Percentiles rank a stretch among this genome's conserved stretches.
Conservation (phyloP, 2,113 vertebrate genomes). For the Ochotona curzoniae region DNA sequence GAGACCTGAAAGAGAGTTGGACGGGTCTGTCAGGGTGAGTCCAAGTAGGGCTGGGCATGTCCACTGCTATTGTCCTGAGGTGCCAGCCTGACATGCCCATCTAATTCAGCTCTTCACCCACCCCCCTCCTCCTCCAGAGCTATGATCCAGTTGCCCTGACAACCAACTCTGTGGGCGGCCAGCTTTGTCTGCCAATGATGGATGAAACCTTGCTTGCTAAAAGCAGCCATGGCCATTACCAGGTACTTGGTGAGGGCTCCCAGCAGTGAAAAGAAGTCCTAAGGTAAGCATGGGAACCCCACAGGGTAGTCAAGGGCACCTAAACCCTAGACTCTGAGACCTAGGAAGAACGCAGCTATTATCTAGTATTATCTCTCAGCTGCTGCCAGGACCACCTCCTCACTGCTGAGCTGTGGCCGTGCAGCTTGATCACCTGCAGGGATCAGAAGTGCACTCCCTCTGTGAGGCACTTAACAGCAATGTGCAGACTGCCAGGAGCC, state of each 20-base stretch:
- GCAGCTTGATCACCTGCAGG: neutral
- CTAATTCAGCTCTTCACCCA: neutral
- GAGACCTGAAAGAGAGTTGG: conserved; percentile 89
- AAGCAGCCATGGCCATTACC: neutral
- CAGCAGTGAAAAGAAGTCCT: neutral
- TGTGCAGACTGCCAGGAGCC: neutral
- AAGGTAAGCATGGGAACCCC: too few relatives aligned
- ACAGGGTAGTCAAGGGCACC: neutral
- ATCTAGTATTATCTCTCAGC: neutral
- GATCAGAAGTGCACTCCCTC: neutral
- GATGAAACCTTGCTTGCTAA: neutral
- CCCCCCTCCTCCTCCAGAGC: neutral
- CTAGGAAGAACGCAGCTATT: neutral
- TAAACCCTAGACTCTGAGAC: neutral
- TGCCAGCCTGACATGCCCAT: neutral
- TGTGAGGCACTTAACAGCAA: neutral
- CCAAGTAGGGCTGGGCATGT: neutral
- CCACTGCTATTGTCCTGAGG: neutral
- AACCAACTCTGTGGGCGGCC: neutral
- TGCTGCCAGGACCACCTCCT: neutral
- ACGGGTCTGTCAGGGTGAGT: neutral
- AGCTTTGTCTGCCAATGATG: neutral
- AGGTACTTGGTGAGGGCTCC: neutral
- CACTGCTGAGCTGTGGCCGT: neutral
- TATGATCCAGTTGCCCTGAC: neutral